These are phyloP conservation scores for Lasaia peninsularis DNA, from an alignment of 1,140 invertebrate genomes.

Conservation along the genomic window DNA sequence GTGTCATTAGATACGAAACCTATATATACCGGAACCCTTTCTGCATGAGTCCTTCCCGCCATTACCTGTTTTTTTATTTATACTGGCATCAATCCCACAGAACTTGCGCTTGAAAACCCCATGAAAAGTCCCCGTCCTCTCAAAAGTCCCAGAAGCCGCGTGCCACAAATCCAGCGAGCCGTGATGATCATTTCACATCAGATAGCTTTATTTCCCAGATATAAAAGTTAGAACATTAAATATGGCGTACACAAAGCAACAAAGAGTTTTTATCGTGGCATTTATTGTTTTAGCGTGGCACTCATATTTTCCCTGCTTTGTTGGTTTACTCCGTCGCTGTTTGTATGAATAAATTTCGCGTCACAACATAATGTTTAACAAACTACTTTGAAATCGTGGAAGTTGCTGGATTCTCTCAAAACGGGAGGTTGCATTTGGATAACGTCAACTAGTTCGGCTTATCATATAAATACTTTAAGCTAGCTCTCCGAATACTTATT, in stretches of 20 bases:
- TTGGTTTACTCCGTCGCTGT: slow-evolving; percentile 43
- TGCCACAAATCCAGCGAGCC: neutral
- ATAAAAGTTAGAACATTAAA: slow-evolving; percentile 13
- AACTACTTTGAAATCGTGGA: slow-evolving; percentile 11
- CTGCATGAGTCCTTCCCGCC: too few species aligned
- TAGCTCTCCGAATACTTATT: too few species aligned
- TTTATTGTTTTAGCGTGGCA: slow-evolving; percentile 50
- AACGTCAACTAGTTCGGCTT: neutral
- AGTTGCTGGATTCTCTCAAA: slow-evolving; percentile 1
- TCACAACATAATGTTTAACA: slow-evolving; percentile 3
- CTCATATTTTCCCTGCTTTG: slow-evolving; percentile 47
- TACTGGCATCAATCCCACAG: too few species aligned
- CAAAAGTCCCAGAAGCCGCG: neutral
- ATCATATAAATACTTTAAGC: too few species aligned
- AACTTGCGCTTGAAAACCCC: too few species aligned
- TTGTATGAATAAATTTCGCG: slow-evolving; percentile 36
- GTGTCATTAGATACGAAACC: too few species aligned
- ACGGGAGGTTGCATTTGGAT: neutral
- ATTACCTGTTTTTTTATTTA: too few species aligned
- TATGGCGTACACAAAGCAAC: slow-evolving; percentile 18
- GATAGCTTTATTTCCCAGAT: slow-evolving; percentile 9
- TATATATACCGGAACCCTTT: too few species aligned
- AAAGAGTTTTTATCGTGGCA: slow-evolving; percentile 30
- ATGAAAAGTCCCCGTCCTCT: too few species aligned
- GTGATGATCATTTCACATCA: neutral